These are phyloP conservation scores for Tangara arthus DNA, from an alignment of 2,797 vertebrate species.

Conservation along the genomic window DNA sequence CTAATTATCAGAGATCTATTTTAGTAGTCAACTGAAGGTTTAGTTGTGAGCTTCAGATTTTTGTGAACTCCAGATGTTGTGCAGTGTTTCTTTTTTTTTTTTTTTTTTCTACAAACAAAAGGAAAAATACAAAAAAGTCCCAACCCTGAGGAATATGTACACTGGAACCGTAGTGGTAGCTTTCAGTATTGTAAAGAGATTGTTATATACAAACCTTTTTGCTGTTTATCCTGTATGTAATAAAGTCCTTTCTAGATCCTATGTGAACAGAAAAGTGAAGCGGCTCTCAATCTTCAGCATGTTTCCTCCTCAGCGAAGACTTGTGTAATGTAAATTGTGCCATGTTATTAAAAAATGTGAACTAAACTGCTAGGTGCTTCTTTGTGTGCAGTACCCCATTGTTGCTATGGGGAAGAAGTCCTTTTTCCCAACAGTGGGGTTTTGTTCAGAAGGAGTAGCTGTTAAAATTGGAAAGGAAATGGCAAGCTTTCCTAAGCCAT, in stretches of 20 bases:
- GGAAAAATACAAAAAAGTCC: slow-evolving; percentile 62
- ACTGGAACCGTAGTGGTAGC: slow-evolving; percentile 96
- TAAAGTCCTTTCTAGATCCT: slow-evolving; percentile 94
- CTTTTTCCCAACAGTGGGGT: background rate
- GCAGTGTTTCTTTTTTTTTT: slow-evolving; percentile 76
- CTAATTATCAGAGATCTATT: slow-evolving; percentile 99
- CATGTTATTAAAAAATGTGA: slow-evolving; percentile 99
- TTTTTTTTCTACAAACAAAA: slow-evolving; percentile 62
- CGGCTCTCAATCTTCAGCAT: slow-evolving; percentile 96
- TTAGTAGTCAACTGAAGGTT: slow-evolving; percentile 98
- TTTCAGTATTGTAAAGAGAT: slow-evolving; percentile 96
- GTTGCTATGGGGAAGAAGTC: background rate
- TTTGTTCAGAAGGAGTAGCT: background rate
- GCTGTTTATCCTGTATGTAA: slow-evolving; percentile 97
- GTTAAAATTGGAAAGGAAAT: too few species aligned
- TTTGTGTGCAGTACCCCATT: slow-evolving; percentile 74
- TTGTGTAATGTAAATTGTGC: slow-evolving; percentile 99
- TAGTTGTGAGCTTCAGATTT: slow-evolving; percentile 99
- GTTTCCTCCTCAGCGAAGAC: slow-evolving; percentile 93
- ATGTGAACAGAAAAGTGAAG: slow-evolving; percentile 87
- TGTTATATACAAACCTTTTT: slow-evolving; percentile 92
- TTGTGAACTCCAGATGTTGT: slow-evolving; percentile 97
- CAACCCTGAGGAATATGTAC: slow-evolving; percentile 82
- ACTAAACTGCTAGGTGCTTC: slow-evolving; percentile 82
- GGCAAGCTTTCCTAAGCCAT: too few species aligned